Evolutionary conservation across 2,797 vertebrate genomes (phyloP).

Genomic region (Anguilla marmorata): DNA sequence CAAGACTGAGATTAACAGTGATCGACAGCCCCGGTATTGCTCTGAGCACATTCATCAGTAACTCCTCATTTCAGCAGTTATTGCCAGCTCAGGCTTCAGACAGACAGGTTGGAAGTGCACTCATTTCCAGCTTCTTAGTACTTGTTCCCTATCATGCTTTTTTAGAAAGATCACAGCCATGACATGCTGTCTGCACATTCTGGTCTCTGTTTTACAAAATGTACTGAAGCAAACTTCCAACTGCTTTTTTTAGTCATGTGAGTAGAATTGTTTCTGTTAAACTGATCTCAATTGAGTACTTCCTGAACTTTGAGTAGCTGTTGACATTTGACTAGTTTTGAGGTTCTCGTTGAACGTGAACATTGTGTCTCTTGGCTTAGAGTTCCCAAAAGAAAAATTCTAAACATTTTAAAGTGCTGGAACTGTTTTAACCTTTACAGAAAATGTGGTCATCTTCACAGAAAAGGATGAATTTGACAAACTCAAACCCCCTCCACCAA

Average conservation of each 20-base stretch:
- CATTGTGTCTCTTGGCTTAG: constrained; percentile 19
- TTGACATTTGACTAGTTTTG: constrained; percentile 7
- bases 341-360: not conserved
- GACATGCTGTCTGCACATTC: not conserved
- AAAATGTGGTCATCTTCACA: constrained; percentile 89
- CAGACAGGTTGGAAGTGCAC: constrained; percentile 22
- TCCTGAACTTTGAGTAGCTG: not conserved
- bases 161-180: not conserved
- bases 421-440: constrained; percentile 58
- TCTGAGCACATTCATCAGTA: constrained; percentile 55
- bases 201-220: not conserved
- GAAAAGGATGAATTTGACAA: constrained; percentile 99
- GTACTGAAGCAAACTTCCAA: not conserved
- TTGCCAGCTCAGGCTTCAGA: not conserved
- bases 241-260: not conserved
- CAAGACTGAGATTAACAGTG: constrained; percentile 20
- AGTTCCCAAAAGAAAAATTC: not conserved
- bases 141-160: not conserved
- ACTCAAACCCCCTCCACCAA: constrained; percentile 84
- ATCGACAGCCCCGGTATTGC: constrained; percentile 62
- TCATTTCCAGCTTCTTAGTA: constrained; percentile 8
- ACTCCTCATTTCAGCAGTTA: constrained; percentile 34
- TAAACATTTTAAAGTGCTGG: not conserved
- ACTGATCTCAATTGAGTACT: not conserved
- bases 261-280: not conserved